Conservation (phyloP, 2,113 vertebrate species). For the Ploceus nigricollis region DNA sequence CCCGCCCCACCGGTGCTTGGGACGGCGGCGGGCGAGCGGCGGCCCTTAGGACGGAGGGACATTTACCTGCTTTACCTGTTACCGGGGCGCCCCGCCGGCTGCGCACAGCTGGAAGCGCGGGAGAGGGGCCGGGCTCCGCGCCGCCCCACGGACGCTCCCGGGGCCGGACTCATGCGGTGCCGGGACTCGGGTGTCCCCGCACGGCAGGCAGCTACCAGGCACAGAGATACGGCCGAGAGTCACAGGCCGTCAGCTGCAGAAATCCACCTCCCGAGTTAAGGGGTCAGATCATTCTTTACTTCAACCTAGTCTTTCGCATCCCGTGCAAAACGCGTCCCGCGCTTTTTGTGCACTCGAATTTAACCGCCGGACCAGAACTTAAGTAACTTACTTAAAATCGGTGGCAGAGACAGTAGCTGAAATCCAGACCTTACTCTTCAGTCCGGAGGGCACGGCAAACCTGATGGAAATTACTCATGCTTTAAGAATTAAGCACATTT, state of each 20-base stretch:
- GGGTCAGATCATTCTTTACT: neutral
- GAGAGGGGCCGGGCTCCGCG: neutral
- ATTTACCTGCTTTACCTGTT: neutral
- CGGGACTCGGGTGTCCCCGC: neutral
- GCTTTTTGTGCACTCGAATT: neutral
- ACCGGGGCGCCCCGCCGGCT: neutral
- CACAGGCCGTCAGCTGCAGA: neutral
- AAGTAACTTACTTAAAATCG: neutral
- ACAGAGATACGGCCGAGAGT: neutral
- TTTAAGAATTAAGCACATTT: neutral
- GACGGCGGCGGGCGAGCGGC: neutral
- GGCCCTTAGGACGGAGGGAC: too few species aligned
- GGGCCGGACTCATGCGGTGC: neutral
- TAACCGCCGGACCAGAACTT: neutral
- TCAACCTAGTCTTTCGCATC: neutral
- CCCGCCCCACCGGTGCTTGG: neutral
- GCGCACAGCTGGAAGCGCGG: neutral
- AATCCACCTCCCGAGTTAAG: neutral
- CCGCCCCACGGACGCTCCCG: neutral
- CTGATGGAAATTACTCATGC: neutral
- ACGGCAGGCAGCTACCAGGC: neutral
- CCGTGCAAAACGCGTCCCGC: neutral
- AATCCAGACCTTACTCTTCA: neutral
- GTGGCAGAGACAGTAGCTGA: neutral
- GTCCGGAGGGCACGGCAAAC: neutral